These are phyloP conservation scores for Battus philenor DNA, from an alignment of 1,140 invertebrate species.

Conservation along the genomic window DNA sequence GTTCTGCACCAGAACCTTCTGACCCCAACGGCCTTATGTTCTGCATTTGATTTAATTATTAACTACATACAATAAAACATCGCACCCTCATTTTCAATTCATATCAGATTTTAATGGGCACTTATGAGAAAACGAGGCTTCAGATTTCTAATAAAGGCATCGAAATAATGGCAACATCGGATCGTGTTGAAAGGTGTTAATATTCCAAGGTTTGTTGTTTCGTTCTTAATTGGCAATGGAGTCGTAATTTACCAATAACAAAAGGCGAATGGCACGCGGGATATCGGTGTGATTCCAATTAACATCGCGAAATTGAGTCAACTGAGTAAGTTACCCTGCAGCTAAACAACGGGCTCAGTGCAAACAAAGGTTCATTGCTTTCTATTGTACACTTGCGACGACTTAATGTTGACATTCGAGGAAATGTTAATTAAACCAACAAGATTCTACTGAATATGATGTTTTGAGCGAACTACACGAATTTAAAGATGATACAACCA, in stretches of 20 bases:
- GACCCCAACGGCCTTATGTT: no score
- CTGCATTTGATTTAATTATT: no score
- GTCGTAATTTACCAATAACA: constrained; percentile 56
- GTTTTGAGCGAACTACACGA: constrained; percentile 35
- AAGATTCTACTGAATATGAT: constrained; percentile 42
- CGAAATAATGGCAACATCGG: constrained; percentile 9
- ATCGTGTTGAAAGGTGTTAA: constrained; percentile 23
- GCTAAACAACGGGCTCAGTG: constrained; percentile 41
- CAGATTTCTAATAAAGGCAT: constrained; percentile 7
- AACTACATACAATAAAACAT: no score
- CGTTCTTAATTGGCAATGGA: constrained; percentile 55
- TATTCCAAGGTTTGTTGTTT: constrained; percentile 24
- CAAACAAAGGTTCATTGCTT: constrained; percentile 57
- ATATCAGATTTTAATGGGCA: constrained; percentile 7
- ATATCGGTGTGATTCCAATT: constrained; percentile 62
- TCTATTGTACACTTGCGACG: constrained; percentile 42
- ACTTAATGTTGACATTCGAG: constrained; percentile 65
- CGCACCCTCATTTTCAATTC: constrained; percentile 3
- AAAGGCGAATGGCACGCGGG: constrained; percentile 43
- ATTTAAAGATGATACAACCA: no score
- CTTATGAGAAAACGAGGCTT: constrained; percentile 5
- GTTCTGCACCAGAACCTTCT: no score
- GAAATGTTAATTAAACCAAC: constrained; percentile 65
- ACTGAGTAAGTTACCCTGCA: constrained; percentile 38
- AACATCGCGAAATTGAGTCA: constrained; percentile 62